Conservation (phyloP, 2,113 vertebrate genomes). For the Bubo bubo region DNA sequence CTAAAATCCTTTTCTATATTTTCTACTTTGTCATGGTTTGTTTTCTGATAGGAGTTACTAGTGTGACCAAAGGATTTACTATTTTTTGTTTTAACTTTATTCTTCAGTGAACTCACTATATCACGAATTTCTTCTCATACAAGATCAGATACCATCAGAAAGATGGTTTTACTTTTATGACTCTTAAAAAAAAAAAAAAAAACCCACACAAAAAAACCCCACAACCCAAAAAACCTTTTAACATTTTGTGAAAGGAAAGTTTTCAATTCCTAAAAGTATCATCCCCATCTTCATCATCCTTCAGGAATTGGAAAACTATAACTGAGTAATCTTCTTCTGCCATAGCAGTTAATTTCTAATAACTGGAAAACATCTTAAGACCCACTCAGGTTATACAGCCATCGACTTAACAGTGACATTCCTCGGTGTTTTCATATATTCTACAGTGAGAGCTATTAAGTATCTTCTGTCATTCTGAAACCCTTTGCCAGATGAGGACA, state of each 20-base stretch:
- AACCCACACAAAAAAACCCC: background rate
- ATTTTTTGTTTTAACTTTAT: conserved; percentile 10
- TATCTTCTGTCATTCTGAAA: conserved; percentile 8
- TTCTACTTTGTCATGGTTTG: background rate
- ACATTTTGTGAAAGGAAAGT: background rate
- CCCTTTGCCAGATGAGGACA: background rate
- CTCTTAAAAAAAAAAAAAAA: background rate
- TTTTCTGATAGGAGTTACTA: conserved; percentile 26
- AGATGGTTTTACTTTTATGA: background rate
- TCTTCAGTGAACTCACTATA: conserved; percentile 19
- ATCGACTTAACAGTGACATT: conserved; percentile 9
- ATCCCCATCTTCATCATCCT: background rate
- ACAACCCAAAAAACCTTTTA: background rate
- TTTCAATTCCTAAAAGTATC: background rate
- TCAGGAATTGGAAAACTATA: background rate
- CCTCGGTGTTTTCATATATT: background rate
- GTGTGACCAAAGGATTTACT: conserved; percentile 42
- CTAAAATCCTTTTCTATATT: background rate
- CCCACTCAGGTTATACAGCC: background rate
- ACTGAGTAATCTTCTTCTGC: background rate
- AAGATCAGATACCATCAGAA: background rate
- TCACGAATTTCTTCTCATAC: background rate
- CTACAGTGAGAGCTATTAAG: background rate
- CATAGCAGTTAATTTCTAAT: conserved; percentile 4
- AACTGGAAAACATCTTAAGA: background rate